Evolutionary conservation across 2,888 invertebrate genomes (phyloP).

Genomic region (Megalurothrips usitatus): DNA sequence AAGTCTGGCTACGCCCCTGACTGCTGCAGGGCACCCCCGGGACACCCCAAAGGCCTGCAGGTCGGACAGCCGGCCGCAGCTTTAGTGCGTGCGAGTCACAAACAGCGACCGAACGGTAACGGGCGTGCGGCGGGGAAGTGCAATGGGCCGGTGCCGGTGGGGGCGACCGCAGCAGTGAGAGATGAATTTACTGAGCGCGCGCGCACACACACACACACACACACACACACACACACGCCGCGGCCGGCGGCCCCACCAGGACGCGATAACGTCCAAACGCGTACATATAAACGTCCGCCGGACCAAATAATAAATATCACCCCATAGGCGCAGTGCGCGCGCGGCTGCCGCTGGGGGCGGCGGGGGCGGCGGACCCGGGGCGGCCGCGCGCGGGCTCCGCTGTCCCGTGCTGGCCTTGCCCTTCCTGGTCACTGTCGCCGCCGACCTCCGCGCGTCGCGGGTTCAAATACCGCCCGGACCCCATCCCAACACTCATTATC

Average conservation of each 20-base stretch:
- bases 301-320: not conserved
- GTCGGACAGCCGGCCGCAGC: too few species aligned
- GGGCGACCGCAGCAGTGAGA: not conserved
- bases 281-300: slow-evolving; percentile 16
- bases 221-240: not conserved
- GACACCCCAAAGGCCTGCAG: too few species aligned
- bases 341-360: not conserved
- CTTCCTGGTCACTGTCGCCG: too few species aligned
- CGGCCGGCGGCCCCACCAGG: not conserved
- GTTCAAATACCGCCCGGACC: not conserved
- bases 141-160: not conserved
- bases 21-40: too few species aligned
- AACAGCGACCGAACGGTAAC: not conserved
- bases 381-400: not conserved
- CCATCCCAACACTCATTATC: not conserved
- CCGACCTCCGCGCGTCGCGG: not conserved
- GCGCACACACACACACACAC: not conserved
- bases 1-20: too few species aligned
- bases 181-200: slow-evolving; percentile 8
- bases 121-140: not conserved
- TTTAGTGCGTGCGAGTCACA: not conserved
- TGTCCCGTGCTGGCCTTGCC: too few species aligned
- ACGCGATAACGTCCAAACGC: slow-evolving; percentile 18
- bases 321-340: not conserved
- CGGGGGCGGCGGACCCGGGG: not conserved